phyloP scores from a whole-genome alignment of 2,113 vertebrate species.

The Stegastes partitus region DNA sequence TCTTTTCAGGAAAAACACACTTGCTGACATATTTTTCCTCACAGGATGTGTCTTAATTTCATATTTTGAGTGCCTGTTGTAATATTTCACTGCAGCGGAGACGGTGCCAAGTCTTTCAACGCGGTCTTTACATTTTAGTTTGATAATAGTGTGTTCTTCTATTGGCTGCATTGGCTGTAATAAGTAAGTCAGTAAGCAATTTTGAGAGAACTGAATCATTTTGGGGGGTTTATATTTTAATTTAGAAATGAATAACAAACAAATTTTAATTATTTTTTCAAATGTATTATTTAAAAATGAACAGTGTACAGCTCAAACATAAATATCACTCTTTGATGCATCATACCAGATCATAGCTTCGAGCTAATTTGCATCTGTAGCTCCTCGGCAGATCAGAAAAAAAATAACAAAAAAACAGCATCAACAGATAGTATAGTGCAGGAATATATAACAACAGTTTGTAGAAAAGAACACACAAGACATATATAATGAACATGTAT shows the following conservation, averaged over 20 bases:
- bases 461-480: neutral
- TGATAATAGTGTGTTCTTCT: neutral
- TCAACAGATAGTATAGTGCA: too few species aligned
- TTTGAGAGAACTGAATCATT: neutral
- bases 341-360: too few species aligned
- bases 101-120: constrained; percentile 40
- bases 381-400: too few species aligned
- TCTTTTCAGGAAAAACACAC: constrained; percentile 78
- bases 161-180: neutral
- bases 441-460: too few species aligned
- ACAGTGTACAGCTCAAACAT: too few species aligned
- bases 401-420: too few species aligned
- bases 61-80: constrained; percentile 49
- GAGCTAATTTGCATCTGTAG: too few species aligned
- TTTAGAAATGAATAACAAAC: too few species aligned
- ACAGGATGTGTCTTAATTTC: constrained; percentile 75
- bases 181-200: constrained; percentile 15
- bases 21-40: constrained; percentile 78
- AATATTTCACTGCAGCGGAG: constrained; percentile 66
- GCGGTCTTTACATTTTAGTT: neutral
- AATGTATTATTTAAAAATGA: too few species aligned
- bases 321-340: too few species aligned
- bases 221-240: too few species aligned
- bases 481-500: constrained; percentile 3
- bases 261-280: too few species aligned